Conservation (phyloP, 2,113 vertebrate genomes). For the Elaphurus davidianus region DNA sequence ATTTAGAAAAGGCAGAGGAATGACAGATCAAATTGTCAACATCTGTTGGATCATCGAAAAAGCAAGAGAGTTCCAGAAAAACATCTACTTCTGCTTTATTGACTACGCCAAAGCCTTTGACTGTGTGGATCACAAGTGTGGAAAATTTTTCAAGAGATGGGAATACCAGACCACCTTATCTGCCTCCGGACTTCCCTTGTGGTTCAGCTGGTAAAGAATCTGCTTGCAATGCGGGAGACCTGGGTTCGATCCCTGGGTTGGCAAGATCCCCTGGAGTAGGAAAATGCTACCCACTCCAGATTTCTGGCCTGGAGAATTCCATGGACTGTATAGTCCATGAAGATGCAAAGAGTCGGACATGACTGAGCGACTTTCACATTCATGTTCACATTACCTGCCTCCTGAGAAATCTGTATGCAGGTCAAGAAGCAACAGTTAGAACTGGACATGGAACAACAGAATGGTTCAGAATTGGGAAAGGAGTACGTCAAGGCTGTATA, state of each 20-base stretch:
- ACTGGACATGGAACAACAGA: neutral
- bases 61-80: neutral
- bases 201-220: neutral
- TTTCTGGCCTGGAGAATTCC: neutral
- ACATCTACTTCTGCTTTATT: neutral
- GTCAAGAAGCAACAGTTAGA: neutral
- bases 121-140: neutral
- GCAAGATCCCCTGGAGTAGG: neutral
- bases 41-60: fast-evolving
- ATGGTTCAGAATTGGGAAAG: neutral
- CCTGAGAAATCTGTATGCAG: neutral
- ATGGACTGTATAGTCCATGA: neutral
- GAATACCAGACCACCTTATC: neutral
- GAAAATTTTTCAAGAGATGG: neutral
- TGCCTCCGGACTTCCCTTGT: neutral
- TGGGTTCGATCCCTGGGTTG: neutral
- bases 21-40: neutral
- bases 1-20: neutral
- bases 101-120: neutral
- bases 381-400: neutral
- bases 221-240: neutral
- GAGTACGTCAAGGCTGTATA: neutral
- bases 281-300: neutral
- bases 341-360: neutral
- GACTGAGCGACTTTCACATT: neutral